Conservation (phyloP, 2,113 vertebrate genomes). For the Rhagologus leucostigma region DNA sequence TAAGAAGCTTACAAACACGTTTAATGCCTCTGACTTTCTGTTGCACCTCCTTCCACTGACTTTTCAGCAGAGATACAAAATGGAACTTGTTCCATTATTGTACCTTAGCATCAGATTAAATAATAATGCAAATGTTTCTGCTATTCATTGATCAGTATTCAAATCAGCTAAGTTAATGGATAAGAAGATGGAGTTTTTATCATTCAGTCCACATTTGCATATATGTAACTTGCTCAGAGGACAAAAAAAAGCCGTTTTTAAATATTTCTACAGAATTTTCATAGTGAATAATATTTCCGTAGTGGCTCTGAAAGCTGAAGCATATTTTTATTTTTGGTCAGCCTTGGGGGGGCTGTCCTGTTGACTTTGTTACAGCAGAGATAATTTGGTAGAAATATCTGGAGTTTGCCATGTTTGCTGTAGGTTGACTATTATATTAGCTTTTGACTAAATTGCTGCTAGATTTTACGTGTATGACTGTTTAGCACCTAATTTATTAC, state of each 20-base stretch:
- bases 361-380: not conserved
- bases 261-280: not conserved
- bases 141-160: not conserved
- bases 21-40: not conserved
- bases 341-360: not conserved
- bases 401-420: not conserved
- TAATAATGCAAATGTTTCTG: not conserved
- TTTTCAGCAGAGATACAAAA: not conserved
- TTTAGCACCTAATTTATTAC: not conserved
- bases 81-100: not conserved
- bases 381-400: not conserved
- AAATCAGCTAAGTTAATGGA: not conserved
- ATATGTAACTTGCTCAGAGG: not conserved
- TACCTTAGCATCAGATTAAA: not conserved
- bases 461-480: not conserved
- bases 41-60: not conserved
- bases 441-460: not conserved
- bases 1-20: not conserved
- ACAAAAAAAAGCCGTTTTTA: not conserved
- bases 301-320: not conserved
- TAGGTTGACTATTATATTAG: not conserved
- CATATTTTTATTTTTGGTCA: not conserved
- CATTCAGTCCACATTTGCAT: not conserved
- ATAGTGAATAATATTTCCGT: not conserved
- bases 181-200: not conserved